Evolutionary conservation across 2,113 vertebrate species (phyloP).

Genomic region (Nibea coibor): DNA sequence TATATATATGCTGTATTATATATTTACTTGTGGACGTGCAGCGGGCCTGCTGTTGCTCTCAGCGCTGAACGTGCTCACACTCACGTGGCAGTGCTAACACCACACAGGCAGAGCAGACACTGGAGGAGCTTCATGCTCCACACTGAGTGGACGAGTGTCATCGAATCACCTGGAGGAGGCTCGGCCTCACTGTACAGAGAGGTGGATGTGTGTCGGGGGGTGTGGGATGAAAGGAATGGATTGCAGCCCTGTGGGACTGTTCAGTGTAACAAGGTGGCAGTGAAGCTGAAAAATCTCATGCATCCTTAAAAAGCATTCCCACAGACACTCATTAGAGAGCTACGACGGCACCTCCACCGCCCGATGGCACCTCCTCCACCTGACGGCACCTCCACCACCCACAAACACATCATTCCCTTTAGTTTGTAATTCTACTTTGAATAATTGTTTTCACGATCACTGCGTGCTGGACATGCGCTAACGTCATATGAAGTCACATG

Average conservation of each 20-base stretch:
- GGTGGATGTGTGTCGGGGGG: background rate
- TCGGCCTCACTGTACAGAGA: background rate
- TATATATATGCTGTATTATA: too few species aligned
- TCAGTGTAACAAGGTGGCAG: slow-evolving; percentile 52
- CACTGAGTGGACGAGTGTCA: background rate
- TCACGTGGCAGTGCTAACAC: too few species aligned
- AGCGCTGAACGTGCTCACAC: background rate
- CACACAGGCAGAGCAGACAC: background rate
- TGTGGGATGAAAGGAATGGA: background rate
- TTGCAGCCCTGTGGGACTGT: slow-evolving; percentile 39
- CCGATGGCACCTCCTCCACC: background rate
- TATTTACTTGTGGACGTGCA: background rate
- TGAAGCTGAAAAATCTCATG: slow-evolving; percentile 61
- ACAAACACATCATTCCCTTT: background rate
- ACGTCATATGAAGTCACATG: too few species aligned
- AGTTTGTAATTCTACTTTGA: background rate
- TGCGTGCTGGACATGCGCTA: background rate
- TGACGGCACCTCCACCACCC: background rate
- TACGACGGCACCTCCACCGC: background rate
- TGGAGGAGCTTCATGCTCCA: background rate
- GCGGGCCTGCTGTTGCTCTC: slow-evolving; percentile 4
- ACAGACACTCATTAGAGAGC: slow-evolving; percentile 29
- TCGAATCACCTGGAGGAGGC: slow-evolving; percentile 20
- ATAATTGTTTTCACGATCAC: slow-evolving; percentile 10
- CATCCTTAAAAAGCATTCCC: slow-evolving; percentile 45